Evolutionary conservation across 2,113 vertebrate genomes (phyloP), one percentile per base, ranked within the genome.

Genomic region (Chaetops frenatus): DNA sequence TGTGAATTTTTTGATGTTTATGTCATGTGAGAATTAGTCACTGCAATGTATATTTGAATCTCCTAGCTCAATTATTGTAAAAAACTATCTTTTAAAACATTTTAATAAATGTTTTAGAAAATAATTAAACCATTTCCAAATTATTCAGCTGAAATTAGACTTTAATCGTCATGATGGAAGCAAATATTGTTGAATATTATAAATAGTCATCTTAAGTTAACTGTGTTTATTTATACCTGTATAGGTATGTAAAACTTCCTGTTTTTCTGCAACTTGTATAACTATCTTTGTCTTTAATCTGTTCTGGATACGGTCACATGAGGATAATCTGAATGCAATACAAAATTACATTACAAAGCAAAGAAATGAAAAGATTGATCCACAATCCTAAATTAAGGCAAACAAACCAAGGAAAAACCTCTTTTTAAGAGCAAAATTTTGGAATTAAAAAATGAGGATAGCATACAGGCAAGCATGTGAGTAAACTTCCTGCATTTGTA

Each of bases 291-390:
- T 6, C 31, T 73, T 88, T 66, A 81, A 35, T 85, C 20, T 77
- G 0, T 61, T 93, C 9, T 62, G 23, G 7, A 24, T 61, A 23
- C 4, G 17, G 35, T 73, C 12, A 23, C 0, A 0, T 33, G 11
- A 81, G 11, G 45, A 22, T 81, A 8, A 21, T 42, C 21, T 61
- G n/a, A 82, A 65, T 42, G 44, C 22, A 67, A 14, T 44, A 42
- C 4, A 58, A 65, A 72, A 47, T 51, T 5, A 6, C 3, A 11
- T 45, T 31, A 3, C 6, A 54, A 67, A 81, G 6, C 7, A 48
- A 91, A 61, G 11, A 83, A 53, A 8, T 64, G 4, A 71, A 65
- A 81, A 38, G 8, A 35, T 4, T 47, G 14, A 86, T 50, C 1
- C 6, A 16, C 15, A 47, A 12, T 76, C 20, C 50, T 28, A 42